A percentile compares a stretch with the other conserved stretches of the same genome.
phyloP scores from a whole-genome alignment of 2,888 invertebrate genomes.

The Drosophila buzzatii region DNA sequence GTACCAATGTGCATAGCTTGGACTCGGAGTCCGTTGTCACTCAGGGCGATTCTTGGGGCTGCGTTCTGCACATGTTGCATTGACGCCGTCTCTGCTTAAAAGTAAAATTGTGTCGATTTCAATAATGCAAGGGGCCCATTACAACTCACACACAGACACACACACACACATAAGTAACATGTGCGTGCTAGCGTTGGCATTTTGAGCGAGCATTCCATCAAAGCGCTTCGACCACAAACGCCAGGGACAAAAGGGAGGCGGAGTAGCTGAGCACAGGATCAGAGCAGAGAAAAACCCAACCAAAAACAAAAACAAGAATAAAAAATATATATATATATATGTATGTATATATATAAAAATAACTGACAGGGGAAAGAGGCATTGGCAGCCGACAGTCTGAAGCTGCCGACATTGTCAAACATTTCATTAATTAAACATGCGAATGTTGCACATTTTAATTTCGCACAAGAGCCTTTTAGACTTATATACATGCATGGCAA shows the following conservation, averaged over 20 bases:
- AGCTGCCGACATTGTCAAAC: conserved; percentile 71
- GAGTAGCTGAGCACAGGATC: conserved; percentile 11
- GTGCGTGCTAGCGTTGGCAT: conserved; percentile 72
- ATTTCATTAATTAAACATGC: conserved; percentile 83
- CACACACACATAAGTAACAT: conserved; percentile 27
- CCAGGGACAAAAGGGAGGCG: conserved; percentile 39
- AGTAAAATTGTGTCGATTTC: conserved; percentile 81
- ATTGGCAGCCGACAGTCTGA: conserved; percentile 27
- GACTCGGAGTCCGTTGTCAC: conserved; percentile 57
- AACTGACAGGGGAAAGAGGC: conserved; percentile 4
- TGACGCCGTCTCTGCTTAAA: conserved; percentile 67
- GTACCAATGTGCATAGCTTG: conserved; percentile 37
- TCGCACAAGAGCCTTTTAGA: conserved; percentile 58
- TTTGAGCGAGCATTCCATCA: conserved; percentile 75
- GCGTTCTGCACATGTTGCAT: conserved; percentile 64
- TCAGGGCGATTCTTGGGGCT: conserved; percentile 45
- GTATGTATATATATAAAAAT: no score
- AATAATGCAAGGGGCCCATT: conserved; percentile 77
- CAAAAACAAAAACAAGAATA: not conserved
- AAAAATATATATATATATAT: not conserved
- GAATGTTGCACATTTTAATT: conserved; percentile 78
- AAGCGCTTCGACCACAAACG: conserved; percentile 69
- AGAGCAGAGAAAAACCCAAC: conserved; percentile 1
- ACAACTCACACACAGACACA: conserved; percentile 50
- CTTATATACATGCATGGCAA: conserved; percentile 14